These are phyloP conservation scores for Drosophila villosipedis DNA, from an alignment of 2,888 invertebrate species.

Conservation along the genomic window DNA sequence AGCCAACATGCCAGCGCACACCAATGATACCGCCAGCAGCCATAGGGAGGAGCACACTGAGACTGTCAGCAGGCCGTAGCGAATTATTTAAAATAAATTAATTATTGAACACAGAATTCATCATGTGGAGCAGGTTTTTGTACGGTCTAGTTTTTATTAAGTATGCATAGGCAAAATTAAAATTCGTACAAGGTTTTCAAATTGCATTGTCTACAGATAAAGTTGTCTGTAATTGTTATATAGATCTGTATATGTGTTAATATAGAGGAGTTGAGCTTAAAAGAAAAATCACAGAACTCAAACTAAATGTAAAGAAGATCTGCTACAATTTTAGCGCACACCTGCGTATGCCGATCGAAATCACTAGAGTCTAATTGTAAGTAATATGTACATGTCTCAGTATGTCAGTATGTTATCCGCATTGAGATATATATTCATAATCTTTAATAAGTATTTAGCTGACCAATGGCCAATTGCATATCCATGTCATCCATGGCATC, in stretches of 20 bases:
- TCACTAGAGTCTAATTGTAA: conserved; percentile 59
- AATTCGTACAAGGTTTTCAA: conserved; percentile 45
- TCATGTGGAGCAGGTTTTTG: conserved; percentile 11
- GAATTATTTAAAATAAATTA: conserved; percentile 43
- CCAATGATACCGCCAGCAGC: conserved; percentile 47
- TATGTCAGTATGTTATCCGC: conserved; percentile 25
- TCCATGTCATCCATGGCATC: not conserved
- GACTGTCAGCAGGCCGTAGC: conserved; percentile 20
- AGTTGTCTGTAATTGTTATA: conserved; percentile 14
- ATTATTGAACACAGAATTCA: conserved; percentile 40
- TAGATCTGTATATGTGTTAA: conserved; percentile 7
- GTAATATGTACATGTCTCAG: conserved; percentile 63
- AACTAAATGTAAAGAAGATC: conserved; percentile 72
- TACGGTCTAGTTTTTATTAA: conserved; percentile 52
- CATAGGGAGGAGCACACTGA: conserved; percentile 12
- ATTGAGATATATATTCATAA: conserved; percentile 57
- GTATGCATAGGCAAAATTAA: conserved; percentile 35
- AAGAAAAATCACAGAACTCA: conserved; percentile 78
- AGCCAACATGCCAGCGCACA: conserved; percentile 51
- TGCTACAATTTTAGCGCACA: conserved; percentile 50
- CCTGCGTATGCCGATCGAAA: conserved; percentile 26
- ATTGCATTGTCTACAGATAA: conserved; percentile 35
- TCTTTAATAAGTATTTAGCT: conserved; percentile 39
- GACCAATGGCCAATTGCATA: conserved; percentile 13
- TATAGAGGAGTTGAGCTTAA: conserved; percentile 70